Conservation (phyloP, 1,140 invertebrate genomes). For the Diplogasteroides magnus region DNA sequence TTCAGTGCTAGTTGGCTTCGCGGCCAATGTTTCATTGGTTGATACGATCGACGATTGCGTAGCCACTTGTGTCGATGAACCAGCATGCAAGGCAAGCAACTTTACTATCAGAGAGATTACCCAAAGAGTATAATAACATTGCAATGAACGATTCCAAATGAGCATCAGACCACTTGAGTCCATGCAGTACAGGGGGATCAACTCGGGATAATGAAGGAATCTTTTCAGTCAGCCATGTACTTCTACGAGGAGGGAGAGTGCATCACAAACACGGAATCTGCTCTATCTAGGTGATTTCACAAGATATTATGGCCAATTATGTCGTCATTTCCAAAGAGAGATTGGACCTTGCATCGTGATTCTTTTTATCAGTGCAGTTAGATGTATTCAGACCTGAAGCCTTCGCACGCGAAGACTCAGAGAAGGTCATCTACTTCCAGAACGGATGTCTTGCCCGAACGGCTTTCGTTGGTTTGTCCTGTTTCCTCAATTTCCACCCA, state of each 20-base stretch:
- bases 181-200: neutral
- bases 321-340: too few relatives aligned
- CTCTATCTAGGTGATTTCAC: constrained; percentile 30
- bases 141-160: neutral
- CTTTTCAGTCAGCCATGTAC: constrained; percentile 51
- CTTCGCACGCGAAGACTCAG: constrained; percentile 39
- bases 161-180: neutral
- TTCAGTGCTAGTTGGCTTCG: constrained; percentile 43
- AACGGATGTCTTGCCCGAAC: constrained; percentile 37
- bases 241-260: constrained; percentile 55
- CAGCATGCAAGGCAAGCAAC: constrained; percentile 48
- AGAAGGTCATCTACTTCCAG: constrained; percentile 51
- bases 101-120: too few relatives aligned
- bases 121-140: neutral
- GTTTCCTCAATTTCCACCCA: too few relatives aligned
- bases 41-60: constrained; percentile 48
- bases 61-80: constrained; percentile 44
- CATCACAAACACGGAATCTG: constrained; percentile 53
- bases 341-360: too few relatives aligned
- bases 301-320: too few relatives aligned
- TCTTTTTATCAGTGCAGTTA: too few relatives aligned
- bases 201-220: too few relatives aligned
- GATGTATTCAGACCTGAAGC: constrained; percentile 34
- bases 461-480: neutral
- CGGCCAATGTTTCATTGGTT: constrained; percentile 31